A percentile compares a stretch with the other conserved stretches of the same genome.
phyloP scores from a whole-genome alignment of 2,113 vertebrate species.

The Tachycineta bicolor region DNA sequence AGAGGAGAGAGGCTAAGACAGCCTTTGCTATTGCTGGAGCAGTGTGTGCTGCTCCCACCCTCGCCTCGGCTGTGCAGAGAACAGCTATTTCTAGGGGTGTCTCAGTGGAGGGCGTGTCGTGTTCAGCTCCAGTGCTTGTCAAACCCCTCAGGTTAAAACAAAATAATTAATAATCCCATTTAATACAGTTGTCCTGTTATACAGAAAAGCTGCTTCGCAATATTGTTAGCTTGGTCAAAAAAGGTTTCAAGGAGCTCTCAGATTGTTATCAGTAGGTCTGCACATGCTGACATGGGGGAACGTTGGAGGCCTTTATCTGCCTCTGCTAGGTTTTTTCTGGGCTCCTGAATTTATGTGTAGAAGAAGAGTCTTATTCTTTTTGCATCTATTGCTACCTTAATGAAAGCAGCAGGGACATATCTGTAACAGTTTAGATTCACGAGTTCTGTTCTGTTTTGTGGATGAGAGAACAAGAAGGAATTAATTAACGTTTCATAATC shows the following conservation, averaged over 20 bases:
- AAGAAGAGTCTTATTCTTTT: background rate
- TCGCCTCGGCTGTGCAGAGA: background rate
- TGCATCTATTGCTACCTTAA: background rate
- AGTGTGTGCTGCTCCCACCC: background rate
- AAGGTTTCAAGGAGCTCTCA: background rate
- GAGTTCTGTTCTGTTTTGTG: background rate
- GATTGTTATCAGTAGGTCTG: background rate
- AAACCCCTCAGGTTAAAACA: background rate
- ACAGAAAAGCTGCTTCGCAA: background rate
- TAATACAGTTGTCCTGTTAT: background rate
- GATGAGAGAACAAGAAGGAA: background rate
- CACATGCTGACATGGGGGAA: accelerated
- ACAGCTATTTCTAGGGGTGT: background rate
- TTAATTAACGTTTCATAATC: background rate
- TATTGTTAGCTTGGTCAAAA: background rate
- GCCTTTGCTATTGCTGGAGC: background rate
- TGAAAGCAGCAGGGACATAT: background rate
- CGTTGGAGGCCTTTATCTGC: background rate
- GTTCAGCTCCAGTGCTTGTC: background rate
- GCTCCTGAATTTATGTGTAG: background rate
- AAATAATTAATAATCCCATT: background rate
- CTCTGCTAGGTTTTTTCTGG: background rate
- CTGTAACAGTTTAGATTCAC: background rate
- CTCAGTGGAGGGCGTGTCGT: accelerated
- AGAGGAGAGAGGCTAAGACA: background rate